Evolutionary conservation across 2,797 vertebrate genomes (phyloP), one percentile per base, ranked within the genome.

Genomic region (Tamandua tetradactyla): DNA sequence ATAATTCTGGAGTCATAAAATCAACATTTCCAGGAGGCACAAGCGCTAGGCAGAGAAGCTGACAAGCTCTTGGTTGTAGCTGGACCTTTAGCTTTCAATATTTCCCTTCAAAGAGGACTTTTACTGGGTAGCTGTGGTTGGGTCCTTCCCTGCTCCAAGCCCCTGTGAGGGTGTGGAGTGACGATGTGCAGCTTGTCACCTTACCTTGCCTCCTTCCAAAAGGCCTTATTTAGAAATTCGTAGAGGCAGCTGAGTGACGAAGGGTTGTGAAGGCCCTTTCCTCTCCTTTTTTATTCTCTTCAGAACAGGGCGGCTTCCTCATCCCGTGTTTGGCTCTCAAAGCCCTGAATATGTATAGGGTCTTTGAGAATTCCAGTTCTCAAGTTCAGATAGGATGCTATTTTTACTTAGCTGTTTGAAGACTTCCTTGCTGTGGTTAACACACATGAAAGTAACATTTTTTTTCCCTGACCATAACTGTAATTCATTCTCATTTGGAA

Each of bases 151-250:
- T 49, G 64, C 57, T n/a, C 42, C 10, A 44, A 95, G 79, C 27
- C 89, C 27, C 30, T 1, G 0, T 90, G 83, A 96, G 82, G 93
- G 92, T 96, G 91, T 82, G 71, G 72, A 89, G 69, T 93, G 95
- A 87, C 13, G 66, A 61, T 97, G 42, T 76, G 59, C 97, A 98
- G 61, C 25, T 78, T 82, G 76, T 92, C 88, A 17, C 66, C 64
- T 78, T 66, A 78, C 84, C 93, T 89, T 92, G 91, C 55, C 81
- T 96, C 32, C n/a, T 22, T 66, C 71, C 32, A 11, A 55, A 55
- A 71, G 59, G 22, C 79, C 55, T 72, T 96, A 96, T 97, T 97
- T 97, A 90, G 97, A 96, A 97, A 97, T 96, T 92, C 76, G 64
- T 88, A 87, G 68, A 78, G 64, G 89, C 2, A 74, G n/a, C 55